phyloP scores from a whole-genome alignment of 2,888 invertebrate genomes.

The Xylophagus ater region DNA sequence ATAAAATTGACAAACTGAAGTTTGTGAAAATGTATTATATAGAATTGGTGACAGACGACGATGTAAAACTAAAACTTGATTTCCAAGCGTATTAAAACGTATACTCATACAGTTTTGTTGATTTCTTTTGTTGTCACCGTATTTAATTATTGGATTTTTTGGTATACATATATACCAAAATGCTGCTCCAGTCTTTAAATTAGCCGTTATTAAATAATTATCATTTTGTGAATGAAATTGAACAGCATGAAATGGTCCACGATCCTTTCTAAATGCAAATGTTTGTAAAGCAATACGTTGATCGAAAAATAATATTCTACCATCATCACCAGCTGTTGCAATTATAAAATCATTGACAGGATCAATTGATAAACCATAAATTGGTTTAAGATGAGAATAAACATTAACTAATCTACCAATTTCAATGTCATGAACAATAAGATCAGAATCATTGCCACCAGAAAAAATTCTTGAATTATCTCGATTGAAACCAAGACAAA shows the following conservation, averaged over 20 bases:
- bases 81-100: conserved; percentile 72
- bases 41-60: conserved; percentile 79
- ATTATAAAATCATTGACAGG: conserved; percentile 74
- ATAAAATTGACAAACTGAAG: conserved; percentile 75
- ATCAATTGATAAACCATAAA: conserved; percentile 80
- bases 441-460: conserved; percentile 90
- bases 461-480: conserved; percentile 73
- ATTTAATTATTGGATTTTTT: conserved; percentile 59
- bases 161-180: conserved; percentile 83
- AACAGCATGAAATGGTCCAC: conserved; percentile 84
- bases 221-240: conserved; percentile 83
- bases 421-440: conserved; percentile 76
- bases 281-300: conserved; percentile 45
- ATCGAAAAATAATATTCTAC: conserved; percentile 76
- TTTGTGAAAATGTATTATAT: conserved; percentile 56
- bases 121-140: conserved; percentile 47
- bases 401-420: conserved; percentile 55
- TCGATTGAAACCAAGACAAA: conserved; percentile 78
- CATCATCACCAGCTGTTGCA: conserved; percentile 87
- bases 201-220: conserved; percentile 73
- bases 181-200: conserved; percentile 78
- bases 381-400: conserved; percentile 76
- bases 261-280: conserved; percentile 55
- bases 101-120: conserved; percentile 84
- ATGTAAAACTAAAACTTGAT: conserved; percentile 66